phyloP scores from a whole-genome alignment of 2,888 invertebrate genomes.

The Pammene aurita region DNA sequence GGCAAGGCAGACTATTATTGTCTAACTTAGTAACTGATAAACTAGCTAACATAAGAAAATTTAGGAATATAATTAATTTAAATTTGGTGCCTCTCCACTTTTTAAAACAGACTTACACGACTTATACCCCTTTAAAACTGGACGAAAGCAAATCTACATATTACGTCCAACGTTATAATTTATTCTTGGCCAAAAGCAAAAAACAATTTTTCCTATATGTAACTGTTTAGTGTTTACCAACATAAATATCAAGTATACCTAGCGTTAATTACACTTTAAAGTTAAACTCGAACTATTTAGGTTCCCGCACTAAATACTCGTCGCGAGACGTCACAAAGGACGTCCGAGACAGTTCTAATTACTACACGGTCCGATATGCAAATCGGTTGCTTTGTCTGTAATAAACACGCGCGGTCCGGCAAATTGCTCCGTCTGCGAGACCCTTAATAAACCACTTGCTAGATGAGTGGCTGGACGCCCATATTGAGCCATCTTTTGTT shows the following conservation, averaged over 20 bases:
- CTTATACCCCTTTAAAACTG: no score
- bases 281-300: constrained; percentile 66
- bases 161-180: no score
- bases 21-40: no score
- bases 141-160: no score
- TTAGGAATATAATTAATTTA: no score
- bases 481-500: constrained; percentile 44
- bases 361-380: constrained; percentile 82
- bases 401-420: constrained; percentile 80
- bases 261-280: constrained; percentile 57
- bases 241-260: background rate
- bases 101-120: no score
- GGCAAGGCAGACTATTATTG: no score
- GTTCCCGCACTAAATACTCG: constrained; percentile 72
- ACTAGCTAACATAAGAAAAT: no score
- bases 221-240: no score
- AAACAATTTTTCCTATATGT: no score
- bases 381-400: constrained; percentile 79
- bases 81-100: no score
- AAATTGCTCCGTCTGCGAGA: constrained; percentile 73
- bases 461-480: constrained; percentile 9
- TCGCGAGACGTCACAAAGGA: constrained; percentile 76
- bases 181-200: no score
- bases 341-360: constrained; percentile 82
- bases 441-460: constrained; percentile 64